Percentiles rank a stretch among this genome's conserved stretches.
Evolutionary conservation across 2,113 vertebrate species (phyloP).

Genomic region (Atherinomorus stipes): DNA sequence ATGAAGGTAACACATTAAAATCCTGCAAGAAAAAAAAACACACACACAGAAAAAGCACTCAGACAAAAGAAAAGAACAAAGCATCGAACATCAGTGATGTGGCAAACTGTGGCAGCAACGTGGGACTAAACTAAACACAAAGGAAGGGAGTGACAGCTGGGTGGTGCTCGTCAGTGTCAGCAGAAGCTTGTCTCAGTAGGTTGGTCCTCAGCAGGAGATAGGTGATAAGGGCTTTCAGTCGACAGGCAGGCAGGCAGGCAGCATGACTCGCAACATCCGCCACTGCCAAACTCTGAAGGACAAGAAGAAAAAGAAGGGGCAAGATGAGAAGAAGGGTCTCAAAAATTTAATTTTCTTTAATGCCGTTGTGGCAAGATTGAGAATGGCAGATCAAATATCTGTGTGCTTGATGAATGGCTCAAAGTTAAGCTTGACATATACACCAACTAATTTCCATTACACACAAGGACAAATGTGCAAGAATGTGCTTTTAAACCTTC

Average conservation of each 20-base stretch:
- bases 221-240: conserved; percentile 44
- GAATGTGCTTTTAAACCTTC: background rate
- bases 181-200: conserved; percentile 52
- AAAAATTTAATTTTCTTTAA: conserved; percentile 6
- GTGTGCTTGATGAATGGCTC: conserved; percentile 13
- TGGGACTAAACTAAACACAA: conserved; percentile 14
- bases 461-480: background rate
- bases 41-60: background rate
- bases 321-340: conserved; percentile 19
- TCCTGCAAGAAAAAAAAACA: background rate
- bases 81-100: conserved; percentile 7
- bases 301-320: conserved; percentile 20
- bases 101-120: background rate
- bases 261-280: conserved; percentile 46
- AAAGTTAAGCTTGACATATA: conserved; percentile 10
- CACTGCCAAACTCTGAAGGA: conserved; percentile 38
- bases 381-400: conserved; percentile 4
- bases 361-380: conserved; percentile 18
- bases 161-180: conserved; percentile 49
- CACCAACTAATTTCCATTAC: conserved; percentile 4
- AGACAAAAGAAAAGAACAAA: conserved; percentile 11
- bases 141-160: conserved; percentile 54
- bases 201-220: conserved; percentile 52
- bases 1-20: background rate
- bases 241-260: conserved; percentile 33